These are phyloP conservation scores for Xestia rhomboidea DNA, from an alignment of 2,888 invertebrate genomes.

Conservation along the genomic window DNA sequence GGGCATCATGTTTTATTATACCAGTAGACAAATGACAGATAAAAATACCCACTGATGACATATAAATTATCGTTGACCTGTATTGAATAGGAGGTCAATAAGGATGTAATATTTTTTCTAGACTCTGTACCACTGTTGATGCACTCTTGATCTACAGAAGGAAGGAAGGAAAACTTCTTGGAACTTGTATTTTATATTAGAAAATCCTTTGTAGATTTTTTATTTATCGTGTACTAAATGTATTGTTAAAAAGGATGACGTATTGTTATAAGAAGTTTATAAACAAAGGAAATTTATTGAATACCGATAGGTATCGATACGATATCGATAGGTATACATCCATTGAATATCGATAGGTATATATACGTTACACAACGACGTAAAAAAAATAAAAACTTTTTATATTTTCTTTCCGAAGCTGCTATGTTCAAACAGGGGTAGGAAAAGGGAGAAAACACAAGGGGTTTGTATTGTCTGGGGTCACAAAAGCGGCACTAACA, in stretches of 20 bases:
- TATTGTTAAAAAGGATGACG: not conserved
- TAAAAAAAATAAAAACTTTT: not conserved
- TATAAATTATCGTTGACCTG: constrained; percentile 3
- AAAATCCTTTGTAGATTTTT: not conserved
- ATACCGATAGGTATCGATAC: too few relatives aligned
- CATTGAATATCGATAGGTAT: too few relatives aligned
- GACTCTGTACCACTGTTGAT: not conserved
- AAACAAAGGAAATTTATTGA: too few relatives aligned
- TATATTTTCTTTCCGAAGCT: not conserved
- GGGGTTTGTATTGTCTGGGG: constrained; percentile 32
- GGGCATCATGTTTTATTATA: not conserved
- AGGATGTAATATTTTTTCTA: not conserved
- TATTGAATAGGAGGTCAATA: not conserved
- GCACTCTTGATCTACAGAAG: not conserved
- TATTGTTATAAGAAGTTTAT: not conserved
- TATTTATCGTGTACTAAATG: not conserved
- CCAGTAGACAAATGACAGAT: not conserved
- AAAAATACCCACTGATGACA: not conserved
- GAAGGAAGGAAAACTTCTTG: constrained; percentile 19
- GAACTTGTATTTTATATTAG: not conserved
- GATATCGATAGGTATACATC: too few relatives aligned
- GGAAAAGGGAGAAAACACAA: constrained; percentile 6
- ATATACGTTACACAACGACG: not conserved
- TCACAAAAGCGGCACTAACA: constrained; percentile 25
- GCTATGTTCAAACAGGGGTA: constrained; percentile 3